Conservation (phyloP, 2,113 vertebrate genomes). For the Naja naja region DNA sequence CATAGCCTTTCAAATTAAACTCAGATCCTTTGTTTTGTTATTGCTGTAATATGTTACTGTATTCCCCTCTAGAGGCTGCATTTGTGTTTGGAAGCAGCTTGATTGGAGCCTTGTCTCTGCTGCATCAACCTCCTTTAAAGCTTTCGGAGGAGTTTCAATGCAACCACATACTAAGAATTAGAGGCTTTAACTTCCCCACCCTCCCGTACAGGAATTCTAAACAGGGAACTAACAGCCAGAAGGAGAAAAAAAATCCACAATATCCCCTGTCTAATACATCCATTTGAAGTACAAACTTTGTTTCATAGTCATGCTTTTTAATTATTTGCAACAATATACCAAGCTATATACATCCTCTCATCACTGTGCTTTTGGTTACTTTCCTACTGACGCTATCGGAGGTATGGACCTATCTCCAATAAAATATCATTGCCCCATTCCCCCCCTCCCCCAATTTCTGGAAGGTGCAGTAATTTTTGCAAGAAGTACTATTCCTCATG, state of each 20-base stretch:
- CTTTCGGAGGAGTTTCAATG: constrained; percentile 57
- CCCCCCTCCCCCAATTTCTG: constrained; percentile 27
- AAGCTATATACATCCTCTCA: constrained; percentile 63
- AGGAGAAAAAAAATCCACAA: constrained; percentile 60
- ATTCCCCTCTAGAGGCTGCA: constrained; percentile 52
- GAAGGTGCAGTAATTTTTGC: constrained; percentile 50
- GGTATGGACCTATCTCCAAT: constrained; percentile 47
- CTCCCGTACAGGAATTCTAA: constrained; percentile 63
- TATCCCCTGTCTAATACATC: constrained; percentile 59
- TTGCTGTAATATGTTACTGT: constrained; percentile 54
- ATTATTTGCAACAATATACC: constrained; percentile 68
- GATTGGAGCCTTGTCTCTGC: constrained; percentile 64
- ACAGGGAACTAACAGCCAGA: constrained; percentile 68
- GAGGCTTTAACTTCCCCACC: constrained; percentile 3
- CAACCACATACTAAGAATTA: constrained; percentile 45
- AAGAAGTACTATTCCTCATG: constrained; percentile 50
- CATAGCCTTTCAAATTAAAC: constrained; percentile 50
- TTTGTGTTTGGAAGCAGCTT: constrained; percentile 58
- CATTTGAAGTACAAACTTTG: constrained; percentile 62
- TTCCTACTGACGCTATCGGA: constrained; percentile 42
- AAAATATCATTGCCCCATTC: constrained; percentile 15
- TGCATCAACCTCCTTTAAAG: constrained; percentile 49
- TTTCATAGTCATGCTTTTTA: constrained; percentile 67
- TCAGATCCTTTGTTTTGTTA: constrained; percentile 47
- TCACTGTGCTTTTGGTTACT: constrained; percentile 67